Base-by-base conservation (phyloP, 2,888 invertebrate genomes). In the Lepidochrysops patricia region DNA sequence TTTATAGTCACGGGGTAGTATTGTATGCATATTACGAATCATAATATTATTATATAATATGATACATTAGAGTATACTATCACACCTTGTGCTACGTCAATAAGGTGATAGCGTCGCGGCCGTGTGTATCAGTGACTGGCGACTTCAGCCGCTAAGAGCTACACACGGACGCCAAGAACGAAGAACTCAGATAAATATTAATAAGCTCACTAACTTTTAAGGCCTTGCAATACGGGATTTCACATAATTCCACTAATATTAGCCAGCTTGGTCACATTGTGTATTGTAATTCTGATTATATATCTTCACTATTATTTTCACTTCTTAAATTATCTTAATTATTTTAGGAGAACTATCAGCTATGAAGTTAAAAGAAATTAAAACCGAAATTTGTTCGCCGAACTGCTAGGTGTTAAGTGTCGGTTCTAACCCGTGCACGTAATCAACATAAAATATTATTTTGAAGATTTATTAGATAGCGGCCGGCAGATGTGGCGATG, bases 361-460 rank as follows among this genome's bases (percentile, higher is more conserved):
- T n/a, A n/a, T n/a, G n/a, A n/a, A n/a, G n/a, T n/a, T n/a, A n/a
- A n/a, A n/a, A n/a, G n/a, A n/a, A n/a, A n/a, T n/a, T n/a, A n/a
- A n/a, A n/a, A n/a, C n/a, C n/a, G n/a, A n/a, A n/a, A n/a, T n/a
- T 57, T 56, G 66, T 61, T 65, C 56, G 63, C 57, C 57, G 54
- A 64, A 64, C 67, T 60, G 5, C 57, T 48, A 67, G 61, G 75
- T 84, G 64, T 75, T 74, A 77, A 68, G 65, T 66, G 60, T 34
- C 66, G 52, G 73, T 77, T 76, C 80, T 79, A 82, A 84, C 82
- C 80, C 82, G 79, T 74, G 81, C 79, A 76, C 82, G 80, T 83
- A 87, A 86, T 87, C 85, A 87, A 86, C 87, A 89, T 87, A 86
- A 89, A 89, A 88, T 88, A 88, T 84, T 82, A 88, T 87, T 87